A percentile compares a stretch with the other conserved stretches of the same genome.
Conservation (phyloP, 2,888 invertebrate genomes). For the Leptinotarsa juncta region DNA sequence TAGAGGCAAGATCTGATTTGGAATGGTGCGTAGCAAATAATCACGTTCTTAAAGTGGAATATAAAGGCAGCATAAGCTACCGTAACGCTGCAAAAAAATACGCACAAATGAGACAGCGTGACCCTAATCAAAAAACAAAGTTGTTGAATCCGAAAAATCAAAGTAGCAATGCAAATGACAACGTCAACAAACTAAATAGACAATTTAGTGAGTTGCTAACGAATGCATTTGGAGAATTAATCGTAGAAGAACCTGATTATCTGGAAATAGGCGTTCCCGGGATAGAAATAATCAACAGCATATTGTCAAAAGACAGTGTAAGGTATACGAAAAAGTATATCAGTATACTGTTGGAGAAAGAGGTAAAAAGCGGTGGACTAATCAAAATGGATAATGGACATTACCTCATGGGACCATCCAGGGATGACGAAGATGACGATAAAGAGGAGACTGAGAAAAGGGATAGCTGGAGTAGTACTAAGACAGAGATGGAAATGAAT, state of each 20-base stretch:
- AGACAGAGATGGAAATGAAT: conserved; percentile 40
- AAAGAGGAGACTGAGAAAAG: conserved; percentile 43
- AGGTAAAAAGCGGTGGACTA: conserved; percentile 76
- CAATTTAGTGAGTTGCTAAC: conserved; percentile 70
- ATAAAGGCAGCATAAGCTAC: conserved; percentile 88
- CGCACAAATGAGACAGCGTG: conserved; percentile 67
- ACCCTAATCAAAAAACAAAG: conserved; percentile 27
- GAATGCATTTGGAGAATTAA: conserved; percentile 77
- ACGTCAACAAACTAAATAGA: conserved; percentile 50
- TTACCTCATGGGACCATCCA: conserved; percentile 74
- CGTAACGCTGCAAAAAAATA: conserved; percentile 79
- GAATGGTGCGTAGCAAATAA: conserved; percentile 81
- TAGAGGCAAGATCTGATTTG: conserved; percentile 78
- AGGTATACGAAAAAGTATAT: conserved; percentile 74
- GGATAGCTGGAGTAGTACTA: conserved; percentile 39
- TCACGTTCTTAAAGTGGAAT: conserved; percentile 84
- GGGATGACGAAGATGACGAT: conserved; percentile 48
- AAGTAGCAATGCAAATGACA: conserved; percentile 43
- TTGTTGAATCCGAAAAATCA: conserved; percentile 34
- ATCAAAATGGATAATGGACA: conserved; percentile 77
- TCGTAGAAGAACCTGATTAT: conserved; percentile 78
- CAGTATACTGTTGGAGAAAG: conserved; percentile 76
- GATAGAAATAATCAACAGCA: conserved; percentile 74
- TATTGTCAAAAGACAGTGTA: conserved; percentile 73
- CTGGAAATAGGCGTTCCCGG: conserved; percentile 79